Evolutionary conservation across 2,888 invertebrate species (phyloP), one percentile per base, ranked within the genome.

Genomic region (Selenia dentaria): DNA sequence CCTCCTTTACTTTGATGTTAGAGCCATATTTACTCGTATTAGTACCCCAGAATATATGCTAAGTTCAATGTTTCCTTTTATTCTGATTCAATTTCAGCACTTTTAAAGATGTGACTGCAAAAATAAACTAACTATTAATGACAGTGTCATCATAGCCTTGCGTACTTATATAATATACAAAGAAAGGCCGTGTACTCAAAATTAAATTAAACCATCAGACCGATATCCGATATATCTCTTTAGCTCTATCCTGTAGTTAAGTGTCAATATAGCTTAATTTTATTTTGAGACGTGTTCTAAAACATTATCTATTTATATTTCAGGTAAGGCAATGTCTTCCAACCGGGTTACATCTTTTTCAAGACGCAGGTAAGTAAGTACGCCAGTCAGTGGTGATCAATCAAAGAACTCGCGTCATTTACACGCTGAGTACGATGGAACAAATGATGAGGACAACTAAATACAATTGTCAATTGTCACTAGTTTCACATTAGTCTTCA

Each of bases 251-350:
- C 6, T 14, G 22, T 27, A 25, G 16, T 24, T 35, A 39, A 25
- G 9, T 31, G 12, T 10, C 32, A 27, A 12, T 11, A 9, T 22
- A 20, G 32, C 10, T 27, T 20, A 20, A 18, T 27, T 18, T 12
- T 22, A 13, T 20, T 27, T 11, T n/a, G 10, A 6, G n/a, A 27
- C 48, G 45, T 50, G 44, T 57, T 52, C 59, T 71, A 56, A 72
- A 39, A 40, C 56, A 39, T 36, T 59, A 52, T 68, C 62, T 75
- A 66, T 75, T 79, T 79, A 73, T 82, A 67, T 88, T 89, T 64
- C 90, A 89, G 89, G 89, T 89, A 89, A 88, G 87, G 73, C 82
- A 81, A 89, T 87, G 90, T 74, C 85, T 84, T 83, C 84, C 69
- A 87, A 83, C 77, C 83, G 85, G 72, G 80, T 81, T 79, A 79